A percentile compares a stretch with the other conserved stretches of the same genome.
Conservation (phyloP, 1,140 invertebrate genomes). For the Drosophila kepulauana region DNA sequence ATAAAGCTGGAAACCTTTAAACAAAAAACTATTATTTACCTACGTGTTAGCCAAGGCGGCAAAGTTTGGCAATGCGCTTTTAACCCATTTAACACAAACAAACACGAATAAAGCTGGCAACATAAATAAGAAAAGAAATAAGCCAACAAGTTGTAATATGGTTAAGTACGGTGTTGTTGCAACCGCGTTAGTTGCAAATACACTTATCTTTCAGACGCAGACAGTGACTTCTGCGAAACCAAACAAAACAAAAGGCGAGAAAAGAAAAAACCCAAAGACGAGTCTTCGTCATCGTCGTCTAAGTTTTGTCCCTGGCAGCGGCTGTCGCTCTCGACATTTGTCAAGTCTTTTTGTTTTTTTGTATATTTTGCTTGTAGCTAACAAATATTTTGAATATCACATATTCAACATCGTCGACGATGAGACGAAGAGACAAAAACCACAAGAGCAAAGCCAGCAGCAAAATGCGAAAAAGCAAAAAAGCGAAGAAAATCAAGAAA, state of each 20-base stretch:
- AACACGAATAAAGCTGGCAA: background rate
- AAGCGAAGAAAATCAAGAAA: constrained; percentile 39
- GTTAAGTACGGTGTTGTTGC: constrained; percentile 13
- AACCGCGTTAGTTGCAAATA: constrained; percentile 19
- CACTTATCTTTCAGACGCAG: constrained; percentile 15
- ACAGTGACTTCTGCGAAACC: constrained; percentile 4
- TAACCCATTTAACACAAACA: constrained; percentile 30
- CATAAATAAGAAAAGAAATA: constrained; percentile 31
- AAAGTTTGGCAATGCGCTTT: constrained; percentile 44
- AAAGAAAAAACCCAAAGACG: constrained; percentile 9
- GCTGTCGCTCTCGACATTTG: constrained; percentile 38
- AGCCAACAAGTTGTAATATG: constrained; percentile 34
- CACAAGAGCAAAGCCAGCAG: constrained; percentile 24
- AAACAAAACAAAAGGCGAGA: constrained; percentile 1
- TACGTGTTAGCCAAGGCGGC: constrained; percentile 38
- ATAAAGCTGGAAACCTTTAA: background rate
- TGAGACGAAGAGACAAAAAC: constrained; percentile 4
- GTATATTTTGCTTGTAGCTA: constrained; percentile 42
- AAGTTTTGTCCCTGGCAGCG: constrained; percentile 34
- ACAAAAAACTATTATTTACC: background rate
- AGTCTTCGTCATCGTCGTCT: constrained; percentile 22
- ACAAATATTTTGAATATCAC: constrained; percentile 56
- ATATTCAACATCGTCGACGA: background rate
- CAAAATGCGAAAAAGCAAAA: constrained; percentile 23
- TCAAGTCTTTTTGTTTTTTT: constrained; percentile 46